Evolutionary conservation across 2,888 invertebrate species (phyloP).

Genomic region (Conops quadrifasciatus): DNA sequence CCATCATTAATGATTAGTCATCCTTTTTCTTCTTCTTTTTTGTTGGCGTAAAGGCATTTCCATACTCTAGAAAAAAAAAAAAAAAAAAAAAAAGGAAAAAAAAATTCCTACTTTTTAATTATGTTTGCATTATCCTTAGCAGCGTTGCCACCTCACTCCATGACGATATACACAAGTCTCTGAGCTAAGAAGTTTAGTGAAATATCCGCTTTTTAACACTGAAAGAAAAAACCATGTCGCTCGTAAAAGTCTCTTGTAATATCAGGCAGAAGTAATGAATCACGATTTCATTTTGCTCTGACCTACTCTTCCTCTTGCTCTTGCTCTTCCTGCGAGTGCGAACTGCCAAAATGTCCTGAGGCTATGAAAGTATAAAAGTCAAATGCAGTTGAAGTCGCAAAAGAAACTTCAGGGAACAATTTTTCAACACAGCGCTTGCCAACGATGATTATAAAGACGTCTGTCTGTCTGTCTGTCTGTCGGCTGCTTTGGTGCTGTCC

Average conservation of each 20-base stretch:
- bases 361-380: slow-evolving; percentile 53
- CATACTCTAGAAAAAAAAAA: no score
- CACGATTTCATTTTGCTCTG: not conserved
- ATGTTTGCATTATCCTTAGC: no score
- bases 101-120: no score
- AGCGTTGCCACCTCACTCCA: no score
- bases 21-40: not conserved
- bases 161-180: no score
- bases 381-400: slow-evolving; percentile 51
- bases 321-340: not conserved
- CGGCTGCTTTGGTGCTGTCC: slow-evolving; percentile 18
- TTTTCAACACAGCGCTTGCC: slow-evolving; percentile 31
- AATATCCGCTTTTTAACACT: not conserved
- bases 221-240: not conserved
- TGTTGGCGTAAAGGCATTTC: no score
- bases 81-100: no score
- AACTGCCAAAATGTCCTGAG: slow-evolving; percentile 24
- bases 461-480: not conserved
- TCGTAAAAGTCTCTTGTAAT: no score
- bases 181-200: no score
- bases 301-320: slow-evolving; percentile 3
- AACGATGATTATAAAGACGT: slow-evolving; percentile 14
- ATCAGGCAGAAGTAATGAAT: not conserved
- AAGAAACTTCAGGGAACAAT: slow-evolving; percentile 32
- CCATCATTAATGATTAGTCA: no score